Conservation (phyloP, 2,113 vertebrate species). For the Pongo pygmaeus region DNA sequence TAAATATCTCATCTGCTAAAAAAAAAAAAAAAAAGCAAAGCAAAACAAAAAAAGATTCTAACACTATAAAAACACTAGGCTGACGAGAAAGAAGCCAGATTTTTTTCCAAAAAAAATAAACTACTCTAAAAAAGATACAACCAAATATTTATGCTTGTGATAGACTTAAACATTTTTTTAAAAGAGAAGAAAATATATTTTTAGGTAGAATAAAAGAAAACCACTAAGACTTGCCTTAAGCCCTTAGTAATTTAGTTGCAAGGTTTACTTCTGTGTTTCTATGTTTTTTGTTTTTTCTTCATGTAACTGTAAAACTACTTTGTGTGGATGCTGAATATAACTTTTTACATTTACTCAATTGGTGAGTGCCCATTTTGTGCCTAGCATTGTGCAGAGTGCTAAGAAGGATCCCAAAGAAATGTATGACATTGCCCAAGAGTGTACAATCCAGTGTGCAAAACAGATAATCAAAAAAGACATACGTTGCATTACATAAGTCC, state of each 20-base stretch:
- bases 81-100: conserved; percentile 39
- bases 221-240: conserved; percentile 25
- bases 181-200: conserved; percentile 9
- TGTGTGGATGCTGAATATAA: not conserved
- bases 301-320: conserved; percentile 29
- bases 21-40: not conserved
- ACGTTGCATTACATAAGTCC: not conserved
- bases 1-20: not conserved
- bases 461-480: not conserved
- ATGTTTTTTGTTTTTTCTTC: not conserved
- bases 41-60: not conserved
- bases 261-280: conserved; percentile 13
- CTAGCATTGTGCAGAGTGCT: not conserved
- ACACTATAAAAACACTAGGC: not conserved
- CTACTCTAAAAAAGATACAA: conserved; percentile 27
- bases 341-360: not conserved
- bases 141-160: not conserved
- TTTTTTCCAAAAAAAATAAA: conserved; percentile 9
- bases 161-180: conserved; percentile 39
- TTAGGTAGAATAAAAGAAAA: conserved; percentile 33
- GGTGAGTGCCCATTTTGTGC: not conserved
- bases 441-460: not conserved
- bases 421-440: not conserved
- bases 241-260: conserved; percentile 22
- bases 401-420: not conserved